Percentiles rank a stretch among this genome's conserved stretches.
These are phyloP conservation scores for Euplagia quadripunctaria DNA, from an alignment of 2,888 invertebrate species.

Conservation along the genomic window DNA sequence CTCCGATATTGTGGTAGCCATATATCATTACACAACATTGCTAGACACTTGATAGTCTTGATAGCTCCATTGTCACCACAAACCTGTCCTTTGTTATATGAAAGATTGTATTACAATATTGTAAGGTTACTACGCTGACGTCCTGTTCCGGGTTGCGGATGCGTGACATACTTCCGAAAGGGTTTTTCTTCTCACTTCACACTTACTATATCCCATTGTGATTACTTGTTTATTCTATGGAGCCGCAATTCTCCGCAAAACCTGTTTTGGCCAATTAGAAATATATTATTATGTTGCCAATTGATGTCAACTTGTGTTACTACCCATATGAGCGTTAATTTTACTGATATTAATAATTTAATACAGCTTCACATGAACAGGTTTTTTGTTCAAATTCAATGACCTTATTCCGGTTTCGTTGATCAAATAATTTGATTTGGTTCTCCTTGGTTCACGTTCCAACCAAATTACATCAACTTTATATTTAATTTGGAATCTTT, in stretches of 20 bases:
- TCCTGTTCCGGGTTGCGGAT: constrained; percentile 44
- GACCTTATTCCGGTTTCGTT: constrained; percentile 44
- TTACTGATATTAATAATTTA: constrained; percentile 17
- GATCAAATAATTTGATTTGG: constrained; percentile 32
- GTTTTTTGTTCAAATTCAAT: constrained; percentile 29
- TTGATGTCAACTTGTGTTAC: neutral
- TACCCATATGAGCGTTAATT: neutral
- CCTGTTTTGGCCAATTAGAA: neutral
- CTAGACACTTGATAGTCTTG: constrained; percentile 60
- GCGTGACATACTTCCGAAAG: constrained; percentile 45
- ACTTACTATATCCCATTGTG: neutral
- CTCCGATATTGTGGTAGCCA: constrained; percentile 25
- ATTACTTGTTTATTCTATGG: neutral
- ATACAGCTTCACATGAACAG: constrained; percentile 15
- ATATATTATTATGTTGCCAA: constrained; percentile 5
- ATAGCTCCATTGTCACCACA: constrained; percentile 66
- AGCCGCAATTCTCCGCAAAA: too few relatives aligned
- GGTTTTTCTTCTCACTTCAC: constrained; percentile 27
- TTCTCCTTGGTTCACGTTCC: constrained; percentile 26
- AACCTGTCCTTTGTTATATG: constrained; percentile 58
- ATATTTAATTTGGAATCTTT: constrained; percentile 36
- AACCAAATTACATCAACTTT: constrained; percentile 42
- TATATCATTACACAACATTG: constrained; percentile 50
- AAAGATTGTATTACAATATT: constrained; percentile 63
- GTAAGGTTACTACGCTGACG: constrained; percentile 32